Percentiles rank a stretch among this genome's conserved stretches.
phyloP scores from a whole-genome alignment of 2,888 invertebrate species.

The Oegoconia quadripuncta region DNA sequence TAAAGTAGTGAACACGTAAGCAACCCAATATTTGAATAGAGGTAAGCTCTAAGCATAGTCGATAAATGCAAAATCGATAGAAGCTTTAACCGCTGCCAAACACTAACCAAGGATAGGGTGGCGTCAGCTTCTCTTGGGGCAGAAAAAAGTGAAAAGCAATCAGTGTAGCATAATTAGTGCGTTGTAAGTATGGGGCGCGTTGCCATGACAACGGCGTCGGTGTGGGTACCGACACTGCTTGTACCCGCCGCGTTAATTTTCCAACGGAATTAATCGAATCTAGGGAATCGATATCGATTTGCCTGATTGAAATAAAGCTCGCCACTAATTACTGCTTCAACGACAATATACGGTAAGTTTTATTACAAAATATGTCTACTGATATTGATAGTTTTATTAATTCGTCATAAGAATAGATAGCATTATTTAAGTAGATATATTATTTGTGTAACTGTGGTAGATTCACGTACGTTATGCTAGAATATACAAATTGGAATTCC shows the following conservation, averaged over 20 bases:
- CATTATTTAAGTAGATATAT: no score
- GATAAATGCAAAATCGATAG: constrained; percentile 45
- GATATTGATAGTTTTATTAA: no score
- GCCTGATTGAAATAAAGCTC: constrained; percentile 45
- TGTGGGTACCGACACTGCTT: constrained; percentile 67
- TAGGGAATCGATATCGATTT: constrained; percentile 62
- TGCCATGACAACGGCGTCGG: constrained; percentile 66
- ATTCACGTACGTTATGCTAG: no score
- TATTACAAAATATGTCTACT: no score
- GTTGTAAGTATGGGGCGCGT: constrained; percentile 77
- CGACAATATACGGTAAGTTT: no score
- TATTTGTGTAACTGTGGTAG: no score
- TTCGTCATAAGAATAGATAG: no score
- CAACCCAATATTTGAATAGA: no score
- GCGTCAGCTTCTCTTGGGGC: constrained; percentile 73
- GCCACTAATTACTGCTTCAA: constrained; percentile 47
- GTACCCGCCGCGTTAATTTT: constrained; percentile 74
- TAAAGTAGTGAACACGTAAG: no score
- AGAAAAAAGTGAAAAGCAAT: constrained; percentile 78
- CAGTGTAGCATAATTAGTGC: constrained; percentile 79
- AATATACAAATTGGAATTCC: no score
- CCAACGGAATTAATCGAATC: constrained; percentile 74
- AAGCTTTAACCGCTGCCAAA: constrained; percentile 35
- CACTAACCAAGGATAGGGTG: constrained; percentile 66
- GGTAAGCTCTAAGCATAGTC: constrained; percentile 21